Evolutionary conservation across 2,797 vertebrate species (phyloP), one percentile per base, ranked within the genome.

Genomic region (Falco rusticolus): DNA sequence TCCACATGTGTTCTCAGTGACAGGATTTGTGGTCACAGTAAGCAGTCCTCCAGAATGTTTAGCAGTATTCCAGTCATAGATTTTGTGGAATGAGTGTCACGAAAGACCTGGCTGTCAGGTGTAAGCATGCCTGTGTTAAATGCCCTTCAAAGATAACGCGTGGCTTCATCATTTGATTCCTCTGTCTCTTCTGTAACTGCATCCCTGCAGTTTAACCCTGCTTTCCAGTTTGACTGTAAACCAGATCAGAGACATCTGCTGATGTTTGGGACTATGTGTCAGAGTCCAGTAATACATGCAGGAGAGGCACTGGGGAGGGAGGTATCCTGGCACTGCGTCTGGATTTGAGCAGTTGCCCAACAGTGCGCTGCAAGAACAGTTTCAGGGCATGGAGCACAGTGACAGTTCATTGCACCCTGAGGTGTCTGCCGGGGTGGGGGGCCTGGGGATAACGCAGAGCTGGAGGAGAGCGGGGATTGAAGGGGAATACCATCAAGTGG

Each of bases 251-350:
- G 74, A 20, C 41, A 45, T 54, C 80, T 90, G 66, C n/a, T 84
- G 47, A 3, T 39, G 59, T 65, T 14, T 84, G 77, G 41, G 63
- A 9, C 56, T 54, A 11, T 0, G 0, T 57, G 47, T 61, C 51
- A 4, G 71, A 77, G 56, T 39, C 31, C 79, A 28, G 83, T 17
- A 50, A 65, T 10, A 33, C 71, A 6, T 11, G 54, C 41, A 82
- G 51, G 29, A 76, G 19, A 45, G 56, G 56, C 61, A 13, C 39
- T 34, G 71, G 50, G 8, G 39, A 43, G 63, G 70, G 93, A 76
- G 25, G 24, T 14, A 10, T 51, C 84, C 91, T 89, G 71, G 48
- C 60, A 20, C 64, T 3, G 5, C 0, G 0, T 16, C 60, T 45
- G 48, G 24, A 15, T 77, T 53, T 37, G 14, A 74, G 91, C 28